Conservation (phyloP, 2,888 invertebrate species). For the Scotopteryx bipunctaria region DNA sequence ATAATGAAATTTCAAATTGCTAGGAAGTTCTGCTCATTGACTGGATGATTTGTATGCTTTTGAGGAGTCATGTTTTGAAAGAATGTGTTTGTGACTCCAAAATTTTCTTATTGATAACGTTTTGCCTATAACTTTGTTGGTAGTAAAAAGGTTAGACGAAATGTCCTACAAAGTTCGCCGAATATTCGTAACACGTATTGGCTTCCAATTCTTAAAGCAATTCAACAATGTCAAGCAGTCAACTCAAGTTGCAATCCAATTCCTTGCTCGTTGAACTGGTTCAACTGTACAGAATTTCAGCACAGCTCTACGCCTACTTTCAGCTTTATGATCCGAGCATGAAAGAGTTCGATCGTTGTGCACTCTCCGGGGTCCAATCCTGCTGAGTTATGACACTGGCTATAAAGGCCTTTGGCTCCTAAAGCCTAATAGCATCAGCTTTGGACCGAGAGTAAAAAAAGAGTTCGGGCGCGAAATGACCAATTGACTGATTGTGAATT, state of each 20-base stretch:
- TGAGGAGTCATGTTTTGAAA: neutral
- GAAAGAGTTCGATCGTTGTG: slow-evolving; percentile 8
- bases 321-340: slow-evolving; percentile 20
- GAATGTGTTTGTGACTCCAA: neutral
- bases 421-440: slow-evolving; percentile 15
- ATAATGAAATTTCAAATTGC: slow-evolving; percentile 26
- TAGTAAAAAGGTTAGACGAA: too few relatives aligned
- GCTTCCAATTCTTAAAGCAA: too few relatives aligned
- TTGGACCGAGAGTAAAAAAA: slow-evolving; percentile 1
- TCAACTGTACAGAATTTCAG: slow-evolving; percentile 8
- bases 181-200: too few relatives aligned
- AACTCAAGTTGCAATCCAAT: too few relatives aligned
- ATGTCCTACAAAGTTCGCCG: too few relatives aligned
- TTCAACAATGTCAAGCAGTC: too few relatives aligned
- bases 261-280: neutral
- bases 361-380: slow-evolving; percentile 22
- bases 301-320: slow-evolving; percentile 15
- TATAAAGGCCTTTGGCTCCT: slow-evolving; percentile 14
- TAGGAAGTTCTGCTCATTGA: slow-evolving; percentile 25
- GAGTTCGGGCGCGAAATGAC: neutral
- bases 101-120: too few relatives aligned
- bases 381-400: slow-evolving; percentile 22
- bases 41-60: slow-evolving; percentile 14
- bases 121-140: too few relatives aligned
- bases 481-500: neutral